phyloP scores from a whole-genome alignment of 2,113 vertebrate species.

The Pteruthius melanotis region DNA sequence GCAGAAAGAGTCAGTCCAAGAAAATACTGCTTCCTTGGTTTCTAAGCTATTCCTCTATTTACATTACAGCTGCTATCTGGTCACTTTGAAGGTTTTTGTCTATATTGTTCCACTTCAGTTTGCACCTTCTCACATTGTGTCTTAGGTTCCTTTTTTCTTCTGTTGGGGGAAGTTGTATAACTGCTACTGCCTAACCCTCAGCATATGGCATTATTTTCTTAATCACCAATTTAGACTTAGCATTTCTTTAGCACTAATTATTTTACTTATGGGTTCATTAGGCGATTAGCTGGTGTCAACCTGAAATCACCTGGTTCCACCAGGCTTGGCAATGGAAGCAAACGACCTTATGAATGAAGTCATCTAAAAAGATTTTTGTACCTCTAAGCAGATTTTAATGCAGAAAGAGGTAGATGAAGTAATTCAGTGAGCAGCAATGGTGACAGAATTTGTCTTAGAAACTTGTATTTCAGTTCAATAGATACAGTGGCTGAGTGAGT shows the following conservation, averaged over 20 bases:
- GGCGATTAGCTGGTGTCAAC: not conserved
- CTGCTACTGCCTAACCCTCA: not conserved
- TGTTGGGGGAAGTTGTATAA: not conserved
- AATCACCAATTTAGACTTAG: not conserved
- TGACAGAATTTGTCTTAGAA: not conserved
- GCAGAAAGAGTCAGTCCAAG: not conserved
- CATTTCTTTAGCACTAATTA: not conserved
- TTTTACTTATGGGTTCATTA: not conserved
- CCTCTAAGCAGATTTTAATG: not conserved
- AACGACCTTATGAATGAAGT: not conserved
- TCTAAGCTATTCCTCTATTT: not conserved
- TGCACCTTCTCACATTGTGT: not conserved
- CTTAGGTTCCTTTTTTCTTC: not conserved
- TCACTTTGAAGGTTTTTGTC: not conserved
- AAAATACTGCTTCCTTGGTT: not conserved
- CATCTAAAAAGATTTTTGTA: not conserved
- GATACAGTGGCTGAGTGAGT: fast-evolving
- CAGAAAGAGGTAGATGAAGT: not conserved
- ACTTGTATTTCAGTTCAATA: not conserved
- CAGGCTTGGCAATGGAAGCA: not conserved
- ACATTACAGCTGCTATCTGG: not conserved
- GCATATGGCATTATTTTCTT: not conserved
- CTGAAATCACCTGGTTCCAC: not conserved
- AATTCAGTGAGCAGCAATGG: not conserved
- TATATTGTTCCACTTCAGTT: not conserved